A percentile compares a stretch with the other conserved stretches of the same genome.
Evolutionary conservation across 1,140 invertebrate species (phyloP).

Genomic region (Nasonia giraulti): DNA sequence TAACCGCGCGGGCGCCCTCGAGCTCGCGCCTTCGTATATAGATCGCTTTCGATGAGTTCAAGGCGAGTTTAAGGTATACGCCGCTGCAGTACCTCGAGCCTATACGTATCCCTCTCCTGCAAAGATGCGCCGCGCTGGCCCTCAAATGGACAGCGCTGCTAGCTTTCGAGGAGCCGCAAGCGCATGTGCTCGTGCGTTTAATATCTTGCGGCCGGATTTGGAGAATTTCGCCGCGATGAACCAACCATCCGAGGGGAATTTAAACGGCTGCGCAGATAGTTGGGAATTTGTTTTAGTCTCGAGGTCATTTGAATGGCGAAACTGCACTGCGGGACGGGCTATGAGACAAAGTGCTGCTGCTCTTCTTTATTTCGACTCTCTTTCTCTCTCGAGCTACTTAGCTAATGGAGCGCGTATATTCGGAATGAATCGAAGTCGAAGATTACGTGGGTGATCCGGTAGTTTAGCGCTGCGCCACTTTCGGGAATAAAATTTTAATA

Average conservation of each 20-base stretch:
- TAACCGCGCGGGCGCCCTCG: background rate
- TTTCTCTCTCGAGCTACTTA: background rate
- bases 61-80: slow-evolving; percentile 15
- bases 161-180: background rate
- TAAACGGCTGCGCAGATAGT: too few relatives aligned
- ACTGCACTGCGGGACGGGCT: background rate
- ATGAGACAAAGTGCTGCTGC: background rate
- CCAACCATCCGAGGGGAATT: background rate
- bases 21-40: background rate
- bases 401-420: slow-evolving; percentile 9
- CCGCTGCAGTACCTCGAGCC: background rate
- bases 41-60: slow-evolving; percentile 30
- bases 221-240: background rate
- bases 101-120: background rate
- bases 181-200: background rate
- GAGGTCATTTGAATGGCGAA: background rate
- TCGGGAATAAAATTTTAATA: background rate
- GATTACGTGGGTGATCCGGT: background rate
- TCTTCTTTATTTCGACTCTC: background rate
- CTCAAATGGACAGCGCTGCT: background rate
- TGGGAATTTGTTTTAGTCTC: background rate
- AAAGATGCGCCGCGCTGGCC: background rate
- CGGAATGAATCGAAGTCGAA: background rate
- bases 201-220: background rate
- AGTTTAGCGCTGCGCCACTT: background rate